A percentile compares a stretch with the other conserved stretches of the same genome.
Evolutionary conservation across 2,888 invertebrate species (phyloP).

Genomic region (Hirtodrosophila confusa): DNA sequence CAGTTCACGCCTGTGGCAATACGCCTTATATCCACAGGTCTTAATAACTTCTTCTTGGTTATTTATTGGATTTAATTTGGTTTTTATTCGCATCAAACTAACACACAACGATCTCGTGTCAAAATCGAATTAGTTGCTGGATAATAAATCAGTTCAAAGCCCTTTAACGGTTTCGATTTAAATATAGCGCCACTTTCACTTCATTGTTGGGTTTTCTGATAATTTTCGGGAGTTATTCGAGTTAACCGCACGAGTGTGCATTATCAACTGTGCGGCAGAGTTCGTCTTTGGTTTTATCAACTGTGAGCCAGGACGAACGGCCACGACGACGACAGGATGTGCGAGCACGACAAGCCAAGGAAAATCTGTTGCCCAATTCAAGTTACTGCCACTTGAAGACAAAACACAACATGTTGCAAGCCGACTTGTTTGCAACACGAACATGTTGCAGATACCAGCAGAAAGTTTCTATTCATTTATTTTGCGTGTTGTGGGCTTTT

Average conservation of each 20-base stretch:
- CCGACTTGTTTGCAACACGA: slow-evolving; percentile 47
- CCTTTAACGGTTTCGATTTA: slow-evolving; percentile 1
- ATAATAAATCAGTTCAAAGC: neutral
- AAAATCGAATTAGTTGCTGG: slow-evolving; percentile 21
- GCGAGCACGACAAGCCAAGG: slow-evolving; percentile 13
- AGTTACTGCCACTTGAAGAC: slow-evolving; percentile 39
- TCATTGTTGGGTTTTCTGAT: neutral
- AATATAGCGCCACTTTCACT: slow-evolving; percentile 22
- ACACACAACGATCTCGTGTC: slow-evolving; percentile 3
- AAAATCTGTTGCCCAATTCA: slow-evolving; percentile 23
- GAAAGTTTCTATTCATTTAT: neutral
- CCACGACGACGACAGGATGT: slow-evolving; percentile 24
- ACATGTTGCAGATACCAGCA: slow-evolving; percentile 53
- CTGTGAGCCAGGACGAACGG: slow-evolving; percentile 23
- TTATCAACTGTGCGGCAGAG: slow-evolving; percentile 70
- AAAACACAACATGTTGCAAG: slow-evolving; percentile 74
- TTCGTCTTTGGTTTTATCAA: slow-evolving; percentile 51
- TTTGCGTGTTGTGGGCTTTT: neutral
- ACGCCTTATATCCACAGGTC: neutral
- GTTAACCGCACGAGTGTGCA: slow-evolving; percentile 58
- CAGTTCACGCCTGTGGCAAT: neutral
- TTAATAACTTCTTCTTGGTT: slow-evolving; percentile 11
- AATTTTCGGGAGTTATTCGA: slow-evolving; percentile 12
- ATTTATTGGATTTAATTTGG: slow-evolving; percentile 17
- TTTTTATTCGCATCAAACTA: neutral